Evolutionary conservation across 2,797 vertebrate genomes (phyloP).

Genomic region (Merluccius polli): DNA sequence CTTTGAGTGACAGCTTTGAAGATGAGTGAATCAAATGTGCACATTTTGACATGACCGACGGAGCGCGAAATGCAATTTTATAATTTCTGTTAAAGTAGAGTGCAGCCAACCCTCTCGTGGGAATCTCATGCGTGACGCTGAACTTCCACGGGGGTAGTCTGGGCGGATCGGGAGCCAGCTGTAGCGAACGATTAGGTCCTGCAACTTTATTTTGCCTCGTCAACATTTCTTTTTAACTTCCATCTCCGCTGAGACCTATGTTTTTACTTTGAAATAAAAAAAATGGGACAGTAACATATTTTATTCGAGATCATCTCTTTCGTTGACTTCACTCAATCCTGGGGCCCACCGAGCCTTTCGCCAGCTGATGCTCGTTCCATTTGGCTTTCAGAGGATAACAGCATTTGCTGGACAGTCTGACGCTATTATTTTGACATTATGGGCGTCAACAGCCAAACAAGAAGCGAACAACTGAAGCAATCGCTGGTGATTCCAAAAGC

Average conservation of each 20-base stretch:
- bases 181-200: not conserved
- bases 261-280: not conserved
- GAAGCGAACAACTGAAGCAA: not conserved
- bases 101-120: not conserved
- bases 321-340: not conserved
- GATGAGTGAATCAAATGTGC: slow-evolving; percentile 45
- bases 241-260: not conserved
- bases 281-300: not conserved
- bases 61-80: slow-evolving; percentile 25
- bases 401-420: not conserved
- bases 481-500: not conserved
- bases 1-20: slow-evolving; percentile 59
- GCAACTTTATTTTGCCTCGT: not conserved
- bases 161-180: not conserved
- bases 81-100: slow-evolving; percentile 8
- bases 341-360: not conserved
- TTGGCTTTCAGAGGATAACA: not conserved
- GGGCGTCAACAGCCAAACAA: not conserved
- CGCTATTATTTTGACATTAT: not conserved
- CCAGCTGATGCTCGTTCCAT: not conserved
- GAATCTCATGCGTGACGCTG: not conserved
- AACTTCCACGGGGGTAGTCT: not conserved
- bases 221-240: not conserved
- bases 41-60: slow-evolving; percentile 38
- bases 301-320: not conserved